Percentiles rank a stretch among this genome's conserved stretches.
Evolutionary conservation across 2,888 invertebrate genomes (phyloP).

Genomic region (Glyphotaelius pellucidus): DNA sequence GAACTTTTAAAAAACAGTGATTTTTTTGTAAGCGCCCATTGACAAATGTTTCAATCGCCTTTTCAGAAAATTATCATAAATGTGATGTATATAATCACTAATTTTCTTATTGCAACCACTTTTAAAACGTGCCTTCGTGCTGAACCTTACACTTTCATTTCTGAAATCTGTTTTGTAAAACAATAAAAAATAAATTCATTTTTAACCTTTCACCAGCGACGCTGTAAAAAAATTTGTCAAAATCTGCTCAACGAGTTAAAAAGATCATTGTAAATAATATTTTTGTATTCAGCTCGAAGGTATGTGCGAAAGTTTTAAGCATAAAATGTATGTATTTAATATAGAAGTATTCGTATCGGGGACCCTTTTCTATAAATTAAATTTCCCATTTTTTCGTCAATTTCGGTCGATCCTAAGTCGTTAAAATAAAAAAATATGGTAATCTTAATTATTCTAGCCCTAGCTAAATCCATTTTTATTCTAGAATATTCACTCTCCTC

Average conservation of each 20-base stretch:
- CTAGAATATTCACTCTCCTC: conserved; percentile 26
- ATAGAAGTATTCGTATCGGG: conserved; percentile 46
- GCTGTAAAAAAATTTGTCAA: background rate
- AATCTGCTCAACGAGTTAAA: background rate
- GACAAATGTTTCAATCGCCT: conserved; percentile 46
- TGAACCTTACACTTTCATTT: background rate
- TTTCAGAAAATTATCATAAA: conserved; percentile 45
- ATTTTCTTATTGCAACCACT: conserved; percentile 19
- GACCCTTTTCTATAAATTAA: conserved; percentile 35
- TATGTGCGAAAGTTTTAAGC: background rate
- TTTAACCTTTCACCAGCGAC: background rate
- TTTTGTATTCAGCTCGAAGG: conserved; percentile 5
- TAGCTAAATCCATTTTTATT: conserved; percentile 23
- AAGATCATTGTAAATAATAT: background rate
- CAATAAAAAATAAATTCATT: background rate
- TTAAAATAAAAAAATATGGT: background rate
- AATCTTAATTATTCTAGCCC: conserved; percentile 18
- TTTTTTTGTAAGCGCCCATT: conserved; percentile 6
- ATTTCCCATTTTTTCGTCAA: conserved; percentile 46
- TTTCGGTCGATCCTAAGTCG: conserved; percentile 33
- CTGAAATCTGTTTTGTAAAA: background rate
- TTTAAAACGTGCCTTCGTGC: conserved; percentile 19
- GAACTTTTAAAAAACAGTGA: background rate
- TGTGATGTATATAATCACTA: conserved; percentile 42
- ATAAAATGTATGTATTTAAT: conserved; percentile 37